Percentiles rank a stretch among this genome's conserved stretches.
These are phyloP conservation scores for Neogale vison DNA, from an alignment of 2,113 vertebrate genomes.

Conservation along the genomic window DNA sequence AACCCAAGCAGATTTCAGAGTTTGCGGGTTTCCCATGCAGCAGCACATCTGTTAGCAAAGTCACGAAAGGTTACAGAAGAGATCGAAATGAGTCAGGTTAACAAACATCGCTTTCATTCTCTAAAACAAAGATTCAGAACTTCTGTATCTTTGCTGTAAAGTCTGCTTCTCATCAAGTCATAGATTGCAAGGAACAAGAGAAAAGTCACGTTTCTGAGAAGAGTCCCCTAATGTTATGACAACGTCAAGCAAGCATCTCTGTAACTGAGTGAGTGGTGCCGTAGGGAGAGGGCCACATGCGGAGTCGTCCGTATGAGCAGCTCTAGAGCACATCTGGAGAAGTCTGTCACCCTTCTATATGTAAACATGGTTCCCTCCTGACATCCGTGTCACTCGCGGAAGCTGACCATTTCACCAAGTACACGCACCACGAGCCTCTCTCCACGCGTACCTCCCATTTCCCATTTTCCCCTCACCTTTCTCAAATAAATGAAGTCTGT, in stretches of 20 bases:
- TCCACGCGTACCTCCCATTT: neutral
- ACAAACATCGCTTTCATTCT: constrained; percentile 16
- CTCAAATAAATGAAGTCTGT: neutral
- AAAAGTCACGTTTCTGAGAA: neutral
- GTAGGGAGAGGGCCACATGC: neutral
- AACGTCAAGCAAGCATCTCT: neutral
- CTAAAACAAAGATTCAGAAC: neutral
- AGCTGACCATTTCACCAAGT: neutral
- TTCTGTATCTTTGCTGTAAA: neutral
- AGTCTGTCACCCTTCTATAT: neutral
- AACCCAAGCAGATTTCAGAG: neutral
- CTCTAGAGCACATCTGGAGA: neutral
- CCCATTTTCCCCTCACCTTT: neutral
- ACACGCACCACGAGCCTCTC: neutral
- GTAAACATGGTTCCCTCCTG: neutral
- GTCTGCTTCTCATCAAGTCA: neutral
- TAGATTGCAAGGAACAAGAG: neutral
- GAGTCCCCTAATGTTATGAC: neutral
- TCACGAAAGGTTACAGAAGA: neutral
- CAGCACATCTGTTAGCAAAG: neutral
- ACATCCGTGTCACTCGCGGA: neutral
- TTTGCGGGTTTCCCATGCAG: neutral
- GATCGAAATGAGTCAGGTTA: neutral
- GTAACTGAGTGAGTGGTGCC: neutral
- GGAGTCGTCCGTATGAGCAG: neutral